A percentile compares a stretch with the other conserved stretches of the same genome.
phyloP scores from a whole-genome alignment of 1,140 invertebrate genomes.

The Leptonema lineaticorne region DNA sequence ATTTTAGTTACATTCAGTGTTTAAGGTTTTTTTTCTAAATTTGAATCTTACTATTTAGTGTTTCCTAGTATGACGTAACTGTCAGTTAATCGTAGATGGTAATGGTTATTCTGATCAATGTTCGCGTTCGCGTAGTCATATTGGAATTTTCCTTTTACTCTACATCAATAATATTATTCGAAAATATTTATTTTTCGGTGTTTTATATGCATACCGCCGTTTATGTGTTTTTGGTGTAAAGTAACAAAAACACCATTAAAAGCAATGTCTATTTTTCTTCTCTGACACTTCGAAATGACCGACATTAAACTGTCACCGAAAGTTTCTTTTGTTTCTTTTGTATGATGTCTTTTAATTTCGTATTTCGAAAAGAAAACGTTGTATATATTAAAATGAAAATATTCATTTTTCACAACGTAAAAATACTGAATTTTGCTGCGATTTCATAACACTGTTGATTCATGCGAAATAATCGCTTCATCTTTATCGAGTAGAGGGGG shows the following conservation, averaged over 20 bases:
- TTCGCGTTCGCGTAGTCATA: no score
- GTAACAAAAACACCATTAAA: not conserved
- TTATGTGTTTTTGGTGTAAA: conserved; percentile 2
- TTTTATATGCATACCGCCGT: no score
- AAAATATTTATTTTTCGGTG: not conserved
- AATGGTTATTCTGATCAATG: no score
- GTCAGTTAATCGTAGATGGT: no score
- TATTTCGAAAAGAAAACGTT: conserved; percentile 6
- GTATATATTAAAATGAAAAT: not conserved
- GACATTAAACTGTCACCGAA: conserved; percentile 11
- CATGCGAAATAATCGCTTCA: not conserved
- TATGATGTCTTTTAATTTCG: conserved; percentile 4
- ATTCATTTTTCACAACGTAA: conserved; percentile 1
- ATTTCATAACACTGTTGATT: not conserved
- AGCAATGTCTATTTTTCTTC: conserved; percentile 4
- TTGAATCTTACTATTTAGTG: no score
- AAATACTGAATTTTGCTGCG: not conserved
- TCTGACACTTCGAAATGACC: conserved; percentile 7
- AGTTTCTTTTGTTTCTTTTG: conserved; percentile 11
- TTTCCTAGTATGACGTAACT: no score
- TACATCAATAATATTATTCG: no score
- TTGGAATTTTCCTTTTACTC: no score
- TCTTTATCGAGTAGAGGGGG: not conserved
- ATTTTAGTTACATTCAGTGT: no score
- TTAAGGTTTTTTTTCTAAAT: no score